Conservation (phyloP, 2,888 invertebrate genomes). For the Hypolimnas misippus region DNA sequence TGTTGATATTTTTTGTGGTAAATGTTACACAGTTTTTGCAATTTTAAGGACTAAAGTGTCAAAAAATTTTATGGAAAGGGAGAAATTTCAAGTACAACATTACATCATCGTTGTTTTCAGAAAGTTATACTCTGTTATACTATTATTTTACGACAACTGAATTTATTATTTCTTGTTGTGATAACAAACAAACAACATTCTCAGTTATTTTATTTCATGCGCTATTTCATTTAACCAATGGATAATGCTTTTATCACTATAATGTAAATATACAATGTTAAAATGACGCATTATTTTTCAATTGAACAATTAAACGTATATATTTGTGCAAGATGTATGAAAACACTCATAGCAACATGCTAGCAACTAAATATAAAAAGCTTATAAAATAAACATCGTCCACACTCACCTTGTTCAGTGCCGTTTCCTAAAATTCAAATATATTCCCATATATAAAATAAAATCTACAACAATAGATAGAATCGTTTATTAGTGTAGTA, state of each 20-base stretch:
- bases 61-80: too few species aligned
- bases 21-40: too few species aligned
- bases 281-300: neutral
- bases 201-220: neutral
- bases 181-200: neutral
- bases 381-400: slow-evolving; percentile 23
- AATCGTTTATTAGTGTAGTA: slow-evolving; percentile 65
- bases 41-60: too few species aligned
- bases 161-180: too few species aligned
- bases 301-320: neutral
- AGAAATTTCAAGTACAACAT: too few species aligned
- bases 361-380: slow-evolving; percentile 44
- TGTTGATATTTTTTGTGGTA: too few species aligned
- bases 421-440: slow-evolving; percentile 39
- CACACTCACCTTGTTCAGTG: slow-evolving; percentile 46
- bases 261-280: neutral
- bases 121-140: too few species aligned
- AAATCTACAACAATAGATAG: slow-evolving; percentile 45
- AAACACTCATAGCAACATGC: slow-evolving; percentile 42
- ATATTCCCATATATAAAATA: slow-evolving; percentile 34
- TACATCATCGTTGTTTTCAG: too few species aligned
- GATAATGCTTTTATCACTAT: neutral
- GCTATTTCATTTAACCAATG: too few species aligned
- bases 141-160: too few species aligned
- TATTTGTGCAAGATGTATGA: neutral